Evolutionary conservation across 1,140 invertebrate genomes (phyloP).

Genomic region (Formica exsecta): DNA sequence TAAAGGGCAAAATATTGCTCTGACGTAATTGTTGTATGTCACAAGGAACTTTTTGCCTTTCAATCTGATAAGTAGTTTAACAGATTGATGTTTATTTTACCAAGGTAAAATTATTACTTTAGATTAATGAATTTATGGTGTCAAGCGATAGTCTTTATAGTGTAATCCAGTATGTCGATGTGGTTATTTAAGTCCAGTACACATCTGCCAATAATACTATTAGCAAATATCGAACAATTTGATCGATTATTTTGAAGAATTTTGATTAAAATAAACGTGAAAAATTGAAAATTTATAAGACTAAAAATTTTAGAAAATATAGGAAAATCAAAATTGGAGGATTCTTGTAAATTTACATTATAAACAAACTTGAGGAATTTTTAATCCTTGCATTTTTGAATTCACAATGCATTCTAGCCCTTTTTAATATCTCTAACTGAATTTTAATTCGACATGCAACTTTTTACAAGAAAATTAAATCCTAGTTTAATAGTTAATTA

Average conservation of each 20-base stretch:
- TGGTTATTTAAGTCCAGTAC: neutral
- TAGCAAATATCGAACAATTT: neutral
- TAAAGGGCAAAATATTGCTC: neutral
- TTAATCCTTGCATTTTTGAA: neutral
- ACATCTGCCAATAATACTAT: neutral
- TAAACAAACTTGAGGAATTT: no score
- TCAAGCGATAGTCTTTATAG: neutral
- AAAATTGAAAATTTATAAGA: neutral
- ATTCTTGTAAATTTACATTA: neutral
- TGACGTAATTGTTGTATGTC: neutral
- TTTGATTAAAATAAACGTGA: neutral
- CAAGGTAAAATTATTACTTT: neutral
- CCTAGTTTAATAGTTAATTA: neutral
- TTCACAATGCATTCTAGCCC: neutral
- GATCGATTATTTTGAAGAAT: neutral
- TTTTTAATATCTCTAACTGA: neutral
- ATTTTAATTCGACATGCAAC: neutral
- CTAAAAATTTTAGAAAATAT: neutral
- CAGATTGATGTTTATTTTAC: neutral
- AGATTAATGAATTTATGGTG: neutral
- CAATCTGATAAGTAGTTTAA: neutral
- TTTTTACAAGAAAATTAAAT: neutral
- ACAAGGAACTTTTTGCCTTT: neutral
- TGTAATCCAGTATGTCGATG: conserved; percentile 36
- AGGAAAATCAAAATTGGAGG: no score